These are phyloP conservation scores for Oeneis ivallda DNA, from an alignment of 2,888 invertebrate species.

Conservation along the genomic window DNA sequence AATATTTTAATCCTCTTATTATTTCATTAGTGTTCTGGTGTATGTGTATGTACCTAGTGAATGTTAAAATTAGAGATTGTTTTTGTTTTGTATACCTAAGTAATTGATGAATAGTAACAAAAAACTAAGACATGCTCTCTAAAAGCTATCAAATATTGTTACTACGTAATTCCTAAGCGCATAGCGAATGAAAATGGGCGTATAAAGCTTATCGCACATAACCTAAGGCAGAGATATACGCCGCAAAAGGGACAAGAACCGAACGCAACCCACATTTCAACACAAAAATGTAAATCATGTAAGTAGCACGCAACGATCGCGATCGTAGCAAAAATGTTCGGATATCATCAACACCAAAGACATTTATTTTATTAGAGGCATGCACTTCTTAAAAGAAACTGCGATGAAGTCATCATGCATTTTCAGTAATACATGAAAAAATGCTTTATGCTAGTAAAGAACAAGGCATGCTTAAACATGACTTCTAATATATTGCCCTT, in stretches of 20 bases:
- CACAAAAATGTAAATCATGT: too few species aligned
- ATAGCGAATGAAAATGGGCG: constrained; percentile 44
- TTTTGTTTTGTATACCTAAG: not conserved
- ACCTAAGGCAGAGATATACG: not conserved
- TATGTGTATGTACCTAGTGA: constrained; percentile 1
- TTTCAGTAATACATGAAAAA: too few species aligned
- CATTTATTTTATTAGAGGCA: too few species aligned
- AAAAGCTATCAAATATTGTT: constrained; percentile 14
- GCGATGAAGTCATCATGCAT: too few species aligned
- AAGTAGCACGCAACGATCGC: too few species aligned
- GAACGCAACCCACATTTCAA: not conserved
- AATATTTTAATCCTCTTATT: not conserved
- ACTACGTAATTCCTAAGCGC: constrained; percentile 35
- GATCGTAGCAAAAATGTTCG: too few species aligned
- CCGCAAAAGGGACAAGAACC: not conserved
- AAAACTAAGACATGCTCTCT: constrained; percentile 29
- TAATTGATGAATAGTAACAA: constrained; percentile 4
- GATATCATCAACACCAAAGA: too few species aligned
- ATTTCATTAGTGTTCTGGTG: too few species aligned
- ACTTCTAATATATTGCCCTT: too few species aligned
- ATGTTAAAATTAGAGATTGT: not conserved
- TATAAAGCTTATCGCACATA: constrained; percentile 29
- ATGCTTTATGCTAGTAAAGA: too few species aligned
- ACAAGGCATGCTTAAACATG: too few species aligned
- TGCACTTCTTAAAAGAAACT: too few species aligned